Evolutionary conservation across 2,113 vertebrate genomes (phyloP).

Genomic region (Cinclus mexicanus): DNA sequence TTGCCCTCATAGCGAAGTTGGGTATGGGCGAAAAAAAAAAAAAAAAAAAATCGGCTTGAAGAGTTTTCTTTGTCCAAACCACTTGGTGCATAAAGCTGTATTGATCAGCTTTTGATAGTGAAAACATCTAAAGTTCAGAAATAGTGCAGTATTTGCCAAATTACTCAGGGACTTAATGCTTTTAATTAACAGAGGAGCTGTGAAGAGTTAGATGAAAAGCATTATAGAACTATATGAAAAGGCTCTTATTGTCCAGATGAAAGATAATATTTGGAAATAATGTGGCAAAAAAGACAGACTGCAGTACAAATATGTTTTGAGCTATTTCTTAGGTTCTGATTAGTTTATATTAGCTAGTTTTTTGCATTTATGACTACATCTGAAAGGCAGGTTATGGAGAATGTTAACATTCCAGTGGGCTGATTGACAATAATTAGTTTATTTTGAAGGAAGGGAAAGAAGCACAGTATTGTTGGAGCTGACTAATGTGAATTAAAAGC

Average conservation of each 20-base stretch:
- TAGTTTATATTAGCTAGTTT: slow-evolving; percentile 55
- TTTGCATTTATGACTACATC: slow-evolving; percentile 23
- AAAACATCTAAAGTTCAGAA: neutral
- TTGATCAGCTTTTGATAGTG: neutral
- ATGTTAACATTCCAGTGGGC: slow-evolving; percentile 27
- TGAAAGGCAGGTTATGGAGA: slow-evolving; percentile 51
- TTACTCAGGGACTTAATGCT: neutral
- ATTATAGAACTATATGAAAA: neutral
- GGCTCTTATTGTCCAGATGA: neutral
- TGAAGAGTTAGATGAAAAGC: neutral
- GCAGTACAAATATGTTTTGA: slow-evolving; percentile 49
- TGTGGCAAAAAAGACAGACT: slow-evolving; percentile 35
- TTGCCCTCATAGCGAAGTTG: neutral
- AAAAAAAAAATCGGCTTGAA: neutral
- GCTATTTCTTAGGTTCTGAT: slow-evolving; percentile 18
- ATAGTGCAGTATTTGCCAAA: neutral
- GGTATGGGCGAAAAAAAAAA: neutral
- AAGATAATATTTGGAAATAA: slow-evolving; percentile 32
- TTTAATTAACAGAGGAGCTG: neutral
- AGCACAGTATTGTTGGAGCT: slow-evolving; percentile 33
- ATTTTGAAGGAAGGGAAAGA: slow-evolving; percentile 46
- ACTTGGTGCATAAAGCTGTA: neutral
- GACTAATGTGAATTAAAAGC: slow-evolving; percentile 52
- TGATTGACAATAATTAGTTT: slow-evolving; percentile 61
- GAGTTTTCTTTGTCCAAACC: neutral